Base-by-base conservation (phyloP, 2,888 invertebrate species). In the Drosophila gaucha region DNA sequence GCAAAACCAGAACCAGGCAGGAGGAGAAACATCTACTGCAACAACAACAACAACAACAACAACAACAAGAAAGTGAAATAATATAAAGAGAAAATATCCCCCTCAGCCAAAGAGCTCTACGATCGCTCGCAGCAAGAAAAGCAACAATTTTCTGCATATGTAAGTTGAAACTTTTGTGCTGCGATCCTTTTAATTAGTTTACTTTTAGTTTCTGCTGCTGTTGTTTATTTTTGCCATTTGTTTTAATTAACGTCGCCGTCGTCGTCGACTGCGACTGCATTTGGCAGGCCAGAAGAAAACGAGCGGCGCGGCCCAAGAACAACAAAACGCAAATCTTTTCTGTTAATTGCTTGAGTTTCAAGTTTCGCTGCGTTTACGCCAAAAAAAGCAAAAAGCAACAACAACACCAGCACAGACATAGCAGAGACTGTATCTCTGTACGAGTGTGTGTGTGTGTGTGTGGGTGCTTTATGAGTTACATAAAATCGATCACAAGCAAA, bases 161-260 rank as follows among this genome's bases (percentile, higher is more conserved):
- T 80, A 80, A 80, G 80, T 80, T 39, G 78, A 80, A 75, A 73
- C 74, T 68, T 78, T 69, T 62, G 51, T 41, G 56, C 57, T 51
- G 60, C 82, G 78, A 80, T 84, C 80, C 78, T 84, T 80, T 80
- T 78, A 78, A 80, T 84, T 84, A 72, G 80, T 72, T 80, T 78
- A 80, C 78, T 74, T 76, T 75, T 68, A 67, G 69, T 74, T 71
- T 80, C 43, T 65, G 79, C 46, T 64, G 59, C 56, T 60, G 63
- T 70, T 79, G 84, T 84, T 84, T 84, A 66, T 80, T 80, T 80
- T 67, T 49, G 73, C 78, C 80, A 74, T 80, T 80, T 78, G 78
- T 80, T 78, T 80, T 80, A 80, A 80, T 80, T 80, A 80, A 76
- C 76, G 58, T 75, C 57, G 74, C 36, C 56, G 67, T 16, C 47